A percentile compares a stretch with the other conserved stretches of the same genome.
Evolutionary conservation across 2,888 invertebrate genomes (phyloP).

Genomic region (Amitus sp.): DNA sequence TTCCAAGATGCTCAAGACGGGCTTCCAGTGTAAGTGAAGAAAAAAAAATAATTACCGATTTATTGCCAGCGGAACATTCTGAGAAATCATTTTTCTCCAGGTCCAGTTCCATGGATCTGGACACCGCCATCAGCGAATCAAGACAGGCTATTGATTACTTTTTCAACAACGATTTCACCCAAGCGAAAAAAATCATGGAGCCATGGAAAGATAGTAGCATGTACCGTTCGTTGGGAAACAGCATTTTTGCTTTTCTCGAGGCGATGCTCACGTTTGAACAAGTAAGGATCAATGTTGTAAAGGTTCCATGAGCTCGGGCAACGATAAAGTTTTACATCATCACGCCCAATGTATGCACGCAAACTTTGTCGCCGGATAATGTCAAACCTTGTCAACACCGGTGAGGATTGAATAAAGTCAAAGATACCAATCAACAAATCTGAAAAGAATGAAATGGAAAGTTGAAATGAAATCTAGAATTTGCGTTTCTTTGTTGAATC

Average conservation of each 20-base stretch:
- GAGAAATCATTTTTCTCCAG: conserved; percentile 45
- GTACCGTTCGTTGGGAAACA: conserved; percentile 91
- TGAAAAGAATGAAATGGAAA: too few relatives aligned
- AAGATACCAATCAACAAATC: too few relatives aligned
- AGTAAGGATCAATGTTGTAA: too few relatives aligned
- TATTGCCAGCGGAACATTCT: too few relatives aligned
- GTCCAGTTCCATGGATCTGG: conserved; percentile 71
- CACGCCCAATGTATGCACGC: too few relatives aligned
- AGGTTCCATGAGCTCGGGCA: too few relatives aligned
- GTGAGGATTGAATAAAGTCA: too few relatives aligned
- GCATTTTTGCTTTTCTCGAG: conserved; percentile 90
- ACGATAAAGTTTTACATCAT: too few relatives aligned
- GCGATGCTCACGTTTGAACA: conserved; percentile 94
- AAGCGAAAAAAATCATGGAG: conserved; percentile 81
- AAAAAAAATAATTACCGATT: conserved; percentile 7
- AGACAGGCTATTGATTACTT: conserved; percentile 86
- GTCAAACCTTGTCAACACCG: too few relatives aligned
- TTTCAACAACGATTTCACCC: conserved; percentile 89
- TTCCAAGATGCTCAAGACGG: conserved; percentile 68
- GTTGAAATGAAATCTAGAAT: too few relatives aligned
- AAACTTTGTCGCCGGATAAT: too few relatives aligned
- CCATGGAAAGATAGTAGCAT: conserved; percentile 86
- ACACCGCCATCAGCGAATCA: conserved; percentile 79
- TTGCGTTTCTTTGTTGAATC: too few relatives aligned
- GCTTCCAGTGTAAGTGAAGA: conserved; percentile 63